Conservation (phyloP, 2,113 vertebrate species). For the Azemiops feae region DNA sequence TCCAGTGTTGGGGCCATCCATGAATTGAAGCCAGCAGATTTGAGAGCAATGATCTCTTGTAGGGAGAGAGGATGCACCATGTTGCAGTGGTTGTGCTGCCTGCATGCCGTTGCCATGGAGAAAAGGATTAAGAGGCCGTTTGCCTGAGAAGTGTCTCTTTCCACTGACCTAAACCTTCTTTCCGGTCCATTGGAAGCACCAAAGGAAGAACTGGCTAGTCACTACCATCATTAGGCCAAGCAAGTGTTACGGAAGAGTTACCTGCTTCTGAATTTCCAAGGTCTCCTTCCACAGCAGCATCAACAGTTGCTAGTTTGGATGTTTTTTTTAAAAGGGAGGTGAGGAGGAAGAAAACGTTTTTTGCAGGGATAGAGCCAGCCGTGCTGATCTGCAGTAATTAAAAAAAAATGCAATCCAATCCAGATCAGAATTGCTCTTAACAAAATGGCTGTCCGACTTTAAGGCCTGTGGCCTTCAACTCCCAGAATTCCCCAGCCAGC, state of each 20-base stretch:
- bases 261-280: neutral
- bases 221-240: neutral
- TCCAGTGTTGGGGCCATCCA: neutral
- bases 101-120: slow-evolving; percentile 45
- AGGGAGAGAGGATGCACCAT: neutral
- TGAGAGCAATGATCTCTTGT: neutral
- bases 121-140: slow-evolving; percentile 27
- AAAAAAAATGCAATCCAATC: neutral
- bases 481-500: neutral
- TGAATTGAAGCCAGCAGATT: neutral
- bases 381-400: neutral
- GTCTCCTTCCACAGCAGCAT: neutral
- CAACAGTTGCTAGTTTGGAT: neutral
- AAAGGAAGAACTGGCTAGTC: neutral
- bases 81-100: rapidly evolving
- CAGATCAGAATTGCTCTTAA: neutral
- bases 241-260: neutral
- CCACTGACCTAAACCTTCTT: neutral
- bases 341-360: neutral
- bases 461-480: neutral
- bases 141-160: neutral
- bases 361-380: neutral
- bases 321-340: neutral
- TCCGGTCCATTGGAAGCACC: neutral
- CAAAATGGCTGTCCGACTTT: neutral